Conservation (phyloP, 1,140 invertebrate species). For the Formica exsecta region DNA sequence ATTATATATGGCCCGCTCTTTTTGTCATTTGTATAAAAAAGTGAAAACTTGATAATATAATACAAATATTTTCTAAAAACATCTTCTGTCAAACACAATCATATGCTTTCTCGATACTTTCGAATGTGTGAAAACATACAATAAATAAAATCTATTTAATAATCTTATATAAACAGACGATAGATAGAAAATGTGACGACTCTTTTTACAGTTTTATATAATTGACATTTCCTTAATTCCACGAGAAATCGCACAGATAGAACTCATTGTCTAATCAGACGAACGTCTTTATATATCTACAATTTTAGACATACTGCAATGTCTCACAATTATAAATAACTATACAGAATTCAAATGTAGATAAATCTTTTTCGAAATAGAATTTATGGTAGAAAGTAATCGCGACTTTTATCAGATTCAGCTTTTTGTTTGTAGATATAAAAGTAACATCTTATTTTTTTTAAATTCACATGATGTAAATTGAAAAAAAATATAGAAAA, state of each 20-base stretch:
- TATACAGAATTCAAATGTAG: not conserved
- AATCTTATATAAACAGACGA: too few species aligned
- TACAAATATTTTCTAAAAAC: not conserved
- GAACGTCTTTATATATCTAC: not conserved
- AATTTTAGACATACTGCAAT: not conserved
- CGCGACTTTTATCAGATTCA: too few species aligned
- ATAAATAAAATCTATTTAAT: too few species aligned
- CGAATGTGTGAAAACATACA: not conserved
- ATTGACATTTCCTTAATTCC: constrained; percentile 30
- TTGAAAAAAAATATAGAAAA: too few species aligned
- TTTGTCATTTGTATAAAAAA: not conserved
- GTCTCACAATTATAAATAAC: not conserved
- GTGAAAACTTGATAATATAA: not conserved
- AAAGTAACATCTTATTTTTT: too few species aligned
- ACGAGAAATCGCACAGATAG: not conserved
- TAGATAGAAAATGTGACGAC: not conserved
- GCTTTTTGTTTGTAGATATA: too few species aligned
- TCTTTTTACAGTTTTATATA: constrained; percentile 31
- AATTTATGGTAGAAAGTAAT: too few species aligned
- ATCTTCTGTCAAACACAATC: not conserved
- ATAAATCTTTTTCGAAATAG: not conserved
- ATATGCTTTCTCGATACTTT: not conserved
- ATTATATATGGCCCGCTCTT: not conserved
- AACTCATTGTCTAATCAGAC: not conserved
- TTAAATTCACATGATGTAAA: too few species aligned